Evolutionary conservation across 2,888 invertebrate species (phyloP).

Genomic region (Folsomia manolachei): DNA sequence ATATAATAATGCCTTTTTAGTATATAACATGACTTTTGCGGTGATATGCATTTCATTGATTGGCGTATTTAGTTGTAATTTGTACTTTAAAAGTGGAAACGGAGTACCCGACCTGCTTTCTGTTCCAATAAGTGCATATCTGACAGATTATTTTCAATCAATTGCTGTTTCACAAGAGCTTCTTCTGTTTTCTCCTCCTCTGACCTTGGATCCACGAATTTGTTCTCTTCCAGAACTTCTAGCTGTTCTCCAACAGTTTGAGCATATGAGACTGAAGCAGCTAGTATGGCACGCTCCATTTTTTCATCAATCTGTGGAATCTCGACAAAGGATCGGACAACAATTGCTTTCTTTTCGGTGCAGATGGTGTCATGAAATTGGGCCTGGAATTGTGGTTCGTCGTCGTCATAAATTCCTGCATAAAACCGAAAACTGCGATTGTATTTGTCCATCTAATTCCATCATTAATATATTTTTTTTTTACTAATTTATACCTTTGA

Average conservation of each 20-base stretch:
- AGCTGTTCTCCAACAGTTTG: conserved; percentile 33
- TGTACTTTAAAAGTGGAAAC: conserved; percentile 32
- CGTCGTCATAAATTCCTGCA: conserved; percentile 32
- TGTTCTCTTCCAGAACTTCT: conserved; percentile 28
- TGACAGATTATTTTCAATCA: conserved; percentile 43
- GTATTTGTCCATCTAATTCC: not conserved
- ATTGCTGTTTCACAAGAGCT: conserved; percentile 31
- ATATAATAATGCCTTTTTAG: not conserved
- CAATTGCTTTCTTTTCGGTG: conserved; percentile 32
- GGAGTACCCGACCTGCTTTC: conserved; percentile 35
- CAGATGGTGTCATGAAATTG: conserved; percentile 25
- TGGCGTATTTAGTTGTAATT: not conserved
- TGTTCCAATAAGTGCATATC: conserved; percentile 45
- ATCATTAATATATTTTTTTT: no score
- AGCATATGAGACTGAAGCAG: conserved; percentile 39
- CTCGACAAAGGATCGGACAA: conserved; percentile 42
- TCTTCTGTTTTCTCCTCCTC: conserved; percentile 36
- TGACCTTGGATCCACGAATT: conserved; percentile 34
- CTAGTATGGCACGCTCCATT: conserved; percentile 29
- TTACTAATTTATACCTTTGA: conserved; percentile 26
- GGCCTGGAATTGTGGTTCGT: not conserved
- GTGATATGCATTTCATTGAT: no score
- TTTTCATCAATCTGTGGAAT: conserved; percentile 41
- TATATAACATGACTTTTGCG: not conserved
- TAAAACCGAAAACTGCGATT: no score